Percentiles rank a stretch among this genome's conserved stretches.
Evolutionary conservation across 2,797 vertebrate species (phyloP).

Genomic region (Sciaenops ocellatus): DNA sequence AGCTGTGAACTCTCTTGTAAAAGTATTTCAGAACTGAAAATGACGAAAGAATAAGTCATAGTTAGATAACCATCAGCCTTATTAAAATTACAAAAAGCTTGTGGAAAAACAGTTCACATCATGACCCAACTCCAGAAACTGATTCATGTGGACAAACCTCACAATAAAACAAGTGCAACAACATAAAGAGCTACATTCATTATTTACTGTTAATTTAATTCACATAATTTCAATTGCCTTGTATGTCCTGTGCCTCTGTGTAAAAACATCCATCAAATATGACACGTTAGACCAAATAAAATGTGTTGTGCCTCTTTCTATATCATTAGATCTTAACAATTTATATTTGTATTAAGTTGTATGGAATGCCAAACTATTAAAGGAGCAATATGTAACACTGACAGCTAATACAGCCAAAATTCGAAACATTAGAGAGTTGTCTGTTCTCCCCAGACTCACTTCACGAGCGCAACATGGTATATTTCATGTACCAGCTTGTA

Average conservation of each 20-base stretch:
- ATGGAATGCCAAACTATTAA: too few relatives aligned
- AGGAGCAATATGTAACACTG: too few relatives aligned
- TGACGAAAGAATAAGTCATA: conserved; percentile 27
- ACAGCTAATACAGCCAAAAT: too few relatives aligned
- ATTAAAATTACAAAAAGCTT: conserved; percentile 41
- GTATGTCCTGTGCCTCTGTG: neutral
- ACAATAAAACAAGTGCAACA: conserved; percentile 25
- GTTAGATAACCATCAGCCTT: conserved; percentile 50
- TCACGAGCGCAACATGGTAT: too few relatives aligned
- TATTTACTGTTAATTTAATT: conserved; percentile 10
- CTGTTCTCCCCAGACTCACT: too few relatives aligned
- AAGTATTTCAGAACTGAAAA: conserved; percentile 33
- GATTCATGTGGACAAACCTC: conserved; percentile 35
- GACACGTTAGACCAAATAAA: conserved; percentile 1
- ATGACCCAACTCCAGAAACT: conserved; percentile 39
- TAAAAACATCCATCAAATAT: conserved; percentile 2
- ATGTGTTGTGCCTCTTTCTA: neutral
- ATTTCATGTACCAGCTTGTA: too few relatives aligned
- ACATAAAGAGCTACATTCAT: conserved; percentile 21
- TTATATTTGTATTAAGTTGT: too few relatives aligned
- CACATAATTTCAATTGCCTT: neutral
- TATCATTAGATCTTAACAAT: neutral
- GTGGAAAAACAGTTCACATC: conserved; percentile 44
- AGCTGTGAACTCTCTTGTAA: conserved; percentile 44
- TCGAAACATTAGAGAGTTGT: too few relatives aligned